phyloP scores from a whole-genome alignment of 1,140 invertebrate species.

The Nasonia giraulti region DNA sequence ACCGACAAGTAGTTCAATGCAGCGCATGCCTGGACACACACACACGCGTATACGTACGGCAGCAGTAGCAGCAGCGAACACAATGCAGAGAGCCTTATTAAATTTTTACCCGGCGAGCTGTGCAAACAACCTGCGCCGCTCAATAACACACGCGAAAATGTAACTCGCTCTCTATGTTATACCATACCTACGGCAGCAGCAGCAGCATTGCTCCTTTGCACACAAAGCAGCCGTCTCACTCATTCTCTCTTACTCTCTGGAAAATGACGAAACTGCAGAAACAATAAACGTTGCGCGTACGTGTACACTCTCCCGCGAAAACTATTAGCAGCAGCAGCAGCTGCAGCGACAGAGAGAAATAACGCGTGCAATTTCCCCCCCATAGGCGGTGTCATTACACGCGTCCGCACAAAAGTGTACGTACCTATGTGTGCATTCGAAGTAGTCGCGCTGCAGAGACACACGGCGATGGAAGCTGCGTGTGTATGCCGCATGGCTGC shows the following conservation, averaged over 20 bases:
- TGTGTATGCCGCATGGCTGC: no score
- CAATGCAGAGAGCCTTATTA: slow-evolving; percentile 40
- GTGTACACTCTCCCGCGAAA: slow-evolving; percentile 7
- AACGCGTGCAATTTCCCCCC: slow-evolving; percentile 41
- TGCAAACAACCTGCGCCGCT: slow-evolving; percentile 3
- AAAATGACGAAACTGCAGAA: slow-evolving; percentile 50
- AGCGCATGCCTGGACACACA: neutral
- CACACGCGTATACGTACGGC: neutral
- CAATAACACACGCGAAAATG: slow-evolving; percentile 32
- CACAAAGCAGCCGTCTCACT: slow-evolving; percentile 13
- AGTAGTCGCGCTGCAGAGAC: neutral
- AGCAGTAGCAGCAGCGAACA: neutral
- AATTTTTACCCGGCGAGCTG: slow-evolving; percentile 23
- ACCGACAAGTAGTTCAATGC: no score
- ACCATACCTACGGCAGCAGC: no score
- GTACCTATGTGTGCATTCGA: neutral
- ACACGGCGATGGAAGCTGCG: slow-evolving; percentile 12
- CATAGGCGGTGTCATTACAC: slow-evolving; percentile 39
- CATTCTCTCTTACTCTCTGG: neutral
- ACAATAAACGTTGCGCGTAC: slow-evolving; percentile 37
- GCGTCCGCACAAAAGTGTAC: neutral
- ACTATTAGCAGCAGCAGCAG: neutral
- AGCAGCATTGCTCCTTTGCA: slow-evolving; percentile 12
- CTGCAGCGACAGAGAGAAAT: slow-evolving; percentile 1
- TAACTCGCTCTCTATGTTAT: slow-evolving; percentile 26